Base-by-base conservation (phyloP, 1,140 invertebrate genomes). In the Drosophila persimilis region DNA sequence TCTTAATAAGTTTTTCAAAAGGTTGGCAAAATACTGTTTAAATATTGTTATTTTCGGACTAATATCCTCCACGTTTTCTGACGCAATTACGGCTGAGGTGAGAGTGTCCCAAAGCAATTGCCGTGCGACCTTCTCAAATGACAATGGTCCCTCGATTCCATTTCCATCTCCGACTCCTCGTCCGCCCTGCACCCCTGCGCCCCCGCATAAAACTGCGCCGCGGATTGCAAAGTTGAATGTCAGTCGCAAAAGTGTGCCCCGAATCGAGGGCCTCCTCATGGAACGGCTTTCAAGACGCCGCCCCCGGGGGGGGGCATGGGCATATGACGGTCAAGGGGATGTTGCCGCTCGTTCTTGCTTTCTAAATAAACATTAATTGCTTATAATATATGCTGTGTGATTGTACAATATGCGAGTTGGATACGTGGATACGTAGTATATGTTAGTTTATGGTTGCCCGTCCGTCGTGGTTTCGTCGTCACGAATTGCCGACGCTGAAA, bases 291-390 rank as follows among this genome's bases (percentile, higher is more conserved):
- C 29, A 31, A 31, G 29, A 8, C 6, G 29, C 6, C 29, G 29
- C 5, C 15, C 15, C 15, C 24, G 5, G 8, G 2, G 7, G 29
- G 51, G 55, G 57, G 57, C 52, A 54, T 74, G 58, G 64, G 52
- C 35, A 22, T 55, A 51, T 45, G 11, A 48, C 29, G 51, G 58
- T 47, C 24, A 54, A 8, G 31, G 54, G 43, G 20, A 63, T 61
- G 17, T 50, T 52, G 22, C 39, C 72, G 24, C 5, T 26, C 24
- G 63, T 62, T 65, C 53, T 70, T 54, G 77, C 73, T 81, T 86
- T 86, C 77, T 71, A 88, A 88, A 86, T 78, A 86, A 86, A 88
- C 71, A 86, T 78, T 64, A 88, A 86, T 86, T 86, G 81, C 81
- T 81, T 86, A 86, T 71, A 85, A 84, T 85, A 70, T 77, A 59